phyloP scores from a whole-genome alignment of 2,888 invertebrate genomes.

The Oscheius sp. region DNA sequence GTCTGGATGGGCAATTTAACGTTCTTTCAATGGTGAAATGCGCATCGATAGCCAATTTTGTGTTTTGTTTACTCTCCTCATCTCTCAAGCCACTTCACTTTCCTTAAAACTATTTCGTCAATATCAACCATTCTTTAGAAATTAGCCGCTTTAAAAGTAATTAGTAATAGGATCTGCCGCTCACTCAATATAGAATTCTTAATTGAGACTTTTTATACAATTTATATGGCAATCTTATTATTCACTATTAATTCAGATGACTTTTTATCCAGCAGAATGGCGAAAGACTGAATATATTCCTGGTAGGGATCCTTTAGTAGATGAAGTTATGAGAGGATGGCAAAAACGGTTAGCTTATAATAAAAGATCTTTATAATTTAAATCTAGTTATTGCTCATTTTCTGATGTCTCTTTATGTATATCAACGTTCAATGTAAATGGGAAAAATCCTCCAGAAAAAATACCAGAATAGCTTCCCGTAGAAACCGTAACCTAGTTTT shows the following conservation, averaged over 20 bases:
- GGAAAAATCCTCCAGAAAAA: slow-evolving; percentile 80
- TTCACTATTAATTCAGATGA: slow-evolving; percentile 36
- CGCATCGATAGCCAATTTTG: no score
- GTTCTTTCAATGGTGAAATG: no score
- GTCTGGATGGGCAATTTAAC: no score
- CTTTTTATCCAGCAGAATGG: slow-evolving; percentile 31
- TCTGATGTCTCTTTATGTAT: slow-evolving; percentile 56
- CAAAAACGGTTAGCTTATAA: slow-evolving; percentile 45
- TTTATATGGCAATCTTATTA: no score
- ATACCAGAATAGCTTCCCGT: slow-evolving; percentile 74
- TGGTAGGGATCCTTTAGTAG: slow-evolving; percentile 51
- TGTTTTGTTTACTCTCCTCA: no score
- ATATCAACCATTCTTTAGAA: no score
- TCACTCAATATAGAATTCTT: no score
- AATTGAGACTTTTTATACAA: no score
- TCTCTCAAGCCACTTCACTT: no score
- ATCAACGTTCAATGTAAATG: slow-evolving; percentile 95
- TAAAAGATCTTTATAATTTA: no score
- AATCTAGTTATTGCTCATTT: slow-evolving; percentile 63
- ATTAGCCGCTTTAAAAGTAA: slow-evolving; percentile 46
- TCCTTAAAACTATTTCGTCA: slow-evolving; percentile 34
- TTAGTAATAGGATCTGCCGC: slow-evolving; percentile 39
- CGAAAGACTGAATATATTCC: slow-evolving; percentile 31
- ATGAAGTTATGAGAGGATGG: slow-evolving; percentile 58
- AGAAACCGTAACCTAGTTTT: slow-evolving; percentile 78